Percentiles rank a stretch among this genome's conserved stretches.
Conservation (phyloP, 2,113 vertebrate species). For the Notarius lentiginosus region DNA sequence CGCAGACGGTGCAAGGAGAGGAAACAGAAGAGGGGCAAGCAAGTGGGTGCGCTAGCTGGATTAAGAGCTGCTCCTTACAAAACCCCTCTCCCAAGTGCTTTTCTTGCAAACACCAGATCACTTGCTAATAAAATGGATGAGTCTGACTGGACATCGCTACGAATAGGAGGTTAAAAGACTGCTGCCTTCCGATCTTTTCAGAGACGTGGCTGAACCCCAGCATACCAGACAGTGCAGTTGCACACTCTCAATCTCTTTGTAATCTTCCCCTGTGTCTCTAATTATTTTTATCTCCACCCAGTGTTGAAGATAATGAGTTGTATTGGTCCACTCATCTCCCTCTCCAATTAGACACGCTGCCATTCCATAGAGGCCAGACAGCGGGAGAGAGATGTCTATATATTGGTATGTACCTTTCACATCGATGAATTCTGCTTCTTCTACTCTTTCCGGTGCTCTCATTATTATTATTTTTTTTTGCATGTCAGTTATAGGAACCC, state of each 20-base stretch:
- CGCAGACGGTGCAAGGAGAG: no score
- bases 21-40: no score
- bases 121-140: no score
- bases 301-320: conserved; percentile 29
- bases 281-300: conserved; percentile 40
- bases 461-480: not conserved
- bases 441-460: not conserved
- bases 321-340: not conserved
- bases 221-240: no score
- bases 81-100: no score
- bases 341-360: conserved; percentile 30
- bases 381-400: not conserved
- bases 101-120: no score
- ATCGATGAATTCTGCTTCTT: not conserved
- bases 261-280: not conserved
- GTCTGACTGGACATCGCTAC: no score
- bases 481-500: not conserved
- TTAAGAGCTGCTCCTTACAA: no score
- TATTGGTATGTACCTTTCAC: not conserved
- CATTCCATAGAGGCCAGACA: conserved; percentile 27
- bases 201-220: no score
- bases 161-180: no score
- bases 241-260: not conserved
- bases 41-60: no score
- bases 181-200: no score